These are phyloP conservation scores for Battus philenor DNA, from an alignment of 1,140 invertebrate species.

Conservation along the genomic window DNA sequence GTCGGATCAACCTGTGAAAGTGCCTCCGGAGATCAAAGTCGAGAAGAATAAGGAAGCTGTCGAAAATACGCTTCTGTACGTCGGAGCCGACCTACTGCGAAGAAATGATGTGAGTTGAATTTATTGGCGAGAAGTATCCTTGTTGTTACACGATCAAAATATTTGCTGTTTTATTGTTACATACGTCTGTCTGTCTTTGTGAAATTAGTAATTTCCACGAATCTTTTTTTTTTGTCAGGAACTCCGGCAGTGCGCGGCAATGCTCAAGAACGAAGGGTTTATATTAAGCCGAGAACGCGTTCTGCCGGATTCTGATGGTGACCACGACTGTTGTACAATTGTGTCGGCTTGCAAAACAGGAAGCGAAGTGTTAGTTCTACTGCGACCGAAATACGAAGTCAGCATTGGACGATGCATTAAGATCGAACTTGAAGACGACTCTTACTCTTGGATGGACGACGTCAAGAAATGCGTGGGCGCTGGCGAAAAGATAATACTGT, in stretches of 20 bases:
- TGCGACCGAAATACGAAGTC: conserved; percentile 54
- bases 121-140: no score
- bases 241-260: conserved; percentile 47
- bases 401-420: conserved; percentile 61
- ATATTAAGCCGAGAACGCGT: conserved; percentile 69
- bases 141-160: no score
- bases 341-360: conserved; percentile 58
- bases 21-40: conserved; percentile 74
- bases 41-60: conserved; percentile 79
- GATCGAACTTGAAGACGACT: conserved; percentile 41
- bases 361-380: conserved; percentile 59
- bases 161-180: no score
- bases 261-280: conserved; percentile 67
- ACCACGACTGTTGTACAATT: conserved; percentile 52
- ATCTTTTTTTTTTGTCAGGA: no score
- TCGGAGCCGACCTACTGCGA: conserved; percentile 69
- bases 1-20: conserved; percentile 63
- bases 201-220: no score
- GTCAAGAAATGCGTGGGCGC: conserved; percentile 76
- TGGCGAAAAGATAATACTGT: conserved; percentile 76
- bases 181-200: no score
- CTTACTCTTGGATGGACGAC: conserved; percentile 60
- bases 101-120: conserved; percentile 43
- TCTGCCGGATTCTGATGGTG: conserved; percentile 38
- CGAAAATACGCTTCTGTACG: conserved; percentile 75